Evolutionary conservation across 2,113 vertebrate species (phyloP).

Genomic region (Sinocyclocheilus anshuiensis): DNA sequence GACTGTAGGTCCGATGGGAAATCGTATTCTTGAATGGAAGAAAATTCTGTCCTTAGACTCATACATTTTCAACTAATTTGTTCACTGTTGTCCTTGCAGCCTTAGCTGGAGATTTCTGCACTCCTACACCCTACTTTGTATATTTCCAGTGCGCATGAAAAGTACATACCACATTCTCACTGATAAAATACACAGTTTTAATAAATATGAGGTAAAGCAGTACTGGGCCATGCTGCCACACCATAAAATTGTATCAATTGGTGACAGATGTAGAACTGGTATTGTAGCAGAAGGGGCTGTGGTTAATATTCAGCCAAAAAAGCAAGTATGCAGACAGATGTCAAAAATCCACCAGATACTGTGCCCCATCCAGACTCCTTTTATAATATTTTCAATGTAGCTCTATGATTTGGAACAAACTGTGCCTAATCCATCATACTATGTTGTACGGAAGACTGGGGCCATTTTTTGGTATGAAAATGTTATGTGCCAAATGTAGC

Average conservation of each 20-base stretch:
- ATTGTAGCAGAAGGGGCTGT: not conserved
- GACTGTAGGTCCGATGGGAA: not conserved
- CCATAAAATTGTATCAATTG: not conserved
- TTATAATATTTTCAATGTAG: not conserved
- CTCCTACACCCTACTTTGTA: not conserved
- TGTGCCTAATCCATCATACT: not conserved
- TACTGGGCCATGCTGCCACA: not conserved
- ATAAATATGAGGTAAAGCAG: not conserved
- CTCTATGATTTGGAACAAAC: not conserved
- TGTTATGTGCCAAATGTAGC: not conserved
- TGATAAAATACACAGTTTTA: not conserved
- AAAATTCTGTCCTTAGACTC: not conserved
- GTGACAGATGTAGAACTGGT: not conserved
- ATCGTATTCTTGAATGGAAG: not conserved
- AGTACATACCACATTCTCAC: not conserved
- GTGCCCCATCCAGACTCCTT: not conserved
- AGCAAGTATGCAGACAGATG: not conserved
- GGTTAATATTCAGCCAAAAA: not conserved
- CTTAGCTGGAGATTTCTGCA: no score
- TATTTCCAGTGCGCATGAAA: not conserved
- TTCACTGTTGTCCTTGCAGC: no score
- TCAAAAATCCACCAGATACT: not conserved
- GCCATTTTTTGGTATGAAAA: not conserved
- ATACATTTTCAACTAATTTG: no score
- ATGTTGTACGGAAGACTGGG: not conserved